phyloP scores from a whole-genome alignment of 2,113 vertebrate genomes.

The Corapipo altera region DNA sequence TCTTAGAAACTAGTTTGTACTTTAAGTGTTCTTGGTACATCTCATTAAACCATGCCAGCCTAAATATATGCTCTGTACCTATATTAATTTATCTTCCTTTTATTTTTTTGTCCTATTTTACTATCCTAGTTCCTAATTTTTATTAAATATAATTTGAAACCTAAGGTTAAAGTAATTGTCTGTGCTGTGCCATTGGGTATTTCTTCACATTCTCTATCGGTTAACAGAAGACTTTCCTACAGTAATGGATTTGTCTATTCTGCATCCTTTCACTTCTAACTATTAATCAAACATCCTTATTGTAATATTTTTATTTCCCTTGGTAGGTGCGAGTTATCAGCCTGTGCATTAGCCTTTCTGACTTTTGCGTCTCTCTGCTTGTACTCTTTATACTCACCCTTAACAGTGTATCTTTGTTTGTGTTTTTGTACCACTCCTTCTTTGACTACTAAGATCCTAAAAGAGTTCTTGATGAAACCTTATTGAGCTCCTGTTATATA shows the following conservation, averaged over 20 bases:
- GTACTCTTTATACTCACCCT: neutral
- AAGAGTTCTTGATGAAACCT: constrained; percentile 10
- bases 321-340: neutral
- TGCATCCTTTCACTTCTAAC: neutral
- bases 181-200: neutral
- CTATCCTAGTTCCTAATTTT: neutral
- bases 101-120: neutral
- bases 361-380: neutral
- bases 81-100: neutral
- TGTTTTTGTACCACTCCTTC: neutral
- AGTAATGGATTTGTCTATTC: neutral
- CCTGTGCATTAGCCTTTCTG: neutral
- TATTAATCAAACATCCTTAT: neutral
- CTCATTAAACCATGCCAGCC: neutral
- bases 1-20: neutral
- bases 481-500: neutral
- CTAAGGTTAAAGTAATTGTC: neutral
- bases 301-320: neutral
- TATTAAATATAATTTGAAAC: neutral
- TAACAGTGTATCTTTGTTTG: constrained; percentile 24
- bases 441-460: neutral
- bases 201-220: neutral
- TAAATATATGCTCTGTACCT: neutral
- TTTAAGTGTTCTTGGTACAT: neutral
- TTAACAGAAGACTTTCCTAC: neutral